These are phyloP conservation scores for Plectus sambesii DNA, from an alignment of 1,140 invertebrate species.

Conservation along the genomic window DNA sequence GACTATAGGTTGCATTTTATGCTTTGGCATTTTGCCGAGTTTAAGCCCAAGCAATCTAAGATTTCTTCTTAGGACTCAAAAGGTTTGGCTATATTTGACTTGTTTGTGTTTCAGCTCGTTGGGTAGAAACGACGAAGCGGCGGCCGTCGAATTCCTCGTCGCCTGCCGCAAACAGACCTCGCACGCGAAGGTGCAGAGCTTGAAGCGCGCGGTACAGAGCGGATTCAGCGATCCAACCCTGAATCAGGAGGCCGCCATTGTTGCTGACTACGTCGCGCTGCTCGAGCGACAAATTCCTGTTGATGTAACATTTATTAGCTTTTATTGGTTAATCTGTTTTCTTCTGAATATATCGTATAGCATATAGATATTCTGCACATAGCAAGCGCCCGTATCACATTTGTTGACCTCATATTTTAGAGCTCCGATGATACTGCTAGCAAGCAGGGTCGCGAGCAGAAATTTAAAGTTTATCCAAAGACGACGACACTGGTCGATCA, in stretches of 20 bases:
- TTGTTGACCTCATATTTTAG: too few species aligned
- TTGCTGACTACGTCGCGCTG: constrained; percentile 46
- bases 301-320: constrained; percentile 42
- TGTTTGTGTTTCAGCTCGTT: constrained; percentile 40
- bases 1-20: too few species aligned
- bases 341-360: too few species aligned
- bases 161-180: constrained; percentile 27
- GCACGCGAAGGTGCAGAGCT: constrained; percentile 32
- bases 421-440: constrained; percentile 13
- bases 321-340: too few species aligned
- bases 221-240: constrained; percentile 36
- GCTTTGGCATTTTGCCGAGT: neutral
- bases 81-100: too few species aligned
- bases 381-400: too few species aligned
- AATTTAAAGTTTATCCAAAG: constrained; percentile 29
- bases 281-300: constrained; percentile 46
- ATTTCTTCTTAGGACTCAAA: too few species aligned
- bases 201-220: constrained; percentile 40
- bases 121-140: constrained; percentile 46
- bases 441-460: constrained; percentile 5
- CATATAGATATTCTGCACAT: too few species aligned
- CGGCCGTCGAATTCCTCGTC: constrained; percentile 37
- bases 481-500: constrained; percentile 34
- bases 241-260: constrained; percentile 27
- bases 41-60: constrained; percentile 6